Evolutionary conservation across 2,113 vertebrate genomes (phyloP).

Genomic region (Gorsachius goisagi): DNA sequence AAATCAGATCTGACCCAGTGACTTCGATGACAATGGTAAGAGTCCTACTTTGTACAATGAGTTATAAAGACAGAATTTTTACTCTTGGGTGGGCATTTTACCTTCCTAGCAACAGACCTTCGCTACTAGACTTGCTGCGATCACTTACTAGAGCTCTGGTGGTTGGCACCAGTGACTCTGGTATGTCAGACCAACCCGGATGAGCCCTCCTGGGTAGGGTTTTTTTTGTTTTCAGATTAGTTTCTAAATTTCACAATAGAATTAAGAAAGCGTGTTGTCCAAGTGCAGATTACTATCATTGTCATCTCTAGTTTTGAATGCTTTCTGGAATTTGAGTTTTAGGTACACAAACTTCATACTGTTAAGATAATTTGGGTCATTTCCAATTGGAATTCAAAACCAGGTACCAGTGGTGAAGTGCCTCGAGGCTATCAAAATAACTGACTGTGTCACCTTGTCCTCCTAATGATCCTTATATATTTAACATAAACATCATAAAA

Average conservation of each 20-base stretch:
- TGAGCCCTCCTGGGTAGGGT: accelerated
- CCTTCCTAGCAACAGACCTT: not conserved
- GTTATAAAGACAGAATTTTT: slow-evolving; percentile 34
- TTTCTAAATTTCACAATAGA: not conserved
- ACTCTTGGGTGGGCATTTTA: slow-evolving; percentile 41
- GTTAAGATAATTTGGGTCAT: slow-evolving; percentile 32
- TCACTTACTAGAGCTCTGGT: not conserved
- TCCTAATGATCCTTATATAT: slow-evolving; percentile 73
- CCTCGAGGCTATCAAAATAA: slow-evolving; percentile 69
- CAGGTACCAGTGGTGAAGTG: slow-evolving; percentile 66
- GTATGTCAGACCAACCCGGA: not conserved
- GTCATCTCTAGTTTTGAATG: not conserved
- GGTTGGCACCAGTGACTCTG: not conserved
- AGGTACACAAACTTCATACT: slow-evolving; percentile 7
- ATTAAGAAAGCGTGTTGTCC: not conserved
- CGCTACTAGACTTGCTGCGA: not conserved
- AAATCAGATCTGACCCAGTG: slow-evolving; percentile 60
- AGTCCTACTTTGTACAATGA: slow-evolving; percentile 47
- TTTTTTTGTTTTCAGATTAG: not conserved
- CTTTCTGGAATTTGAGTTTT: not conserved
- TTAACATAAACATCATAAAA: slow-evolving; percentile 73
- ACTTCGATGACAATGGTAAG: slow-evolving; percentile 58
- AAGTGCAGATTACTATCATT: not conserved
- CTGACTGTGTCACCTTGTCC: slow-evolving; percentile 73
- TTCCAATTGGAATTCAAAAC: slow-evolving; percentile 62